phyloP scores from a whole-genome alignment of 2,797 vertebrate genomes.

The Tenualosa thibaudeaui region DNA sequence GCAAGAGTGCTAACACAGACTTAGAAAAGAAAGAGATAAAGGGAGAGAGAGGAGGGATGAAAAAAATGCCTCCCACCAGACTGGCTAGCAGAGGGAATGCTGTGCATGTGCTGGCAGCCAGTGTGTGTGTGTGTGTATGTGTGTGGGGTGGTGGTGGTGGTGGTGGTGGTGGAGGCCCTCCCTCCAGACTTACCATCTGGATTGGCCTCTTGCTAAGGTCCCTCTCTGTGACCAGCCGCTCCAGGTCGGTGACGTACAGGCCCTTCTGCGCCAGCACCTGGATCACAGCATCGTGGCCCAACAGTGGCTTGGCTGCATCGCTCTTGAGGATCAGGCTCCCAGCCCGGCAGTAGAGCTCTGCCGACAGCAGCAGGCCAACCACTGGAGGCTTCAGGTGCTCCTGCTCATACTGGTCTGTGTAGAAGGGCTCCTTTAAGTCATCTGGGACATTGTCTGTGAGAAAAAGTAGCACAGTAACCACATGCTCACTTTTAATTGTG shows the following conservation, averaged over 20 bases:
- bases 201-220: slow-evolving; percentile 93
- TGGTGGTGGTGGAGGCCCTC: not conserved
- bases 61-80: not conserved
- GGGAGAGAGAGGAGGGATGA: not conserved
- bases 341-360: slow-evolving; percentile 93
- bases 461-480: not conserved
- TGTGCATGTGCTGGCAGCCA: not conserved
- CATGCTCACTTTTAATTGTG: not conserved
- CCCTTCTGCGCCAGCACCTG: slow-evolving; percentile 93
- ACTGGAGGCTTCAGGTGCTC: slow-evolving; percentile 97
- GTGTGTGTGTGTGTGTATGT: not conserved
- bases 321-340: slow-evolving; percentile 92
- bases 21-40: not conserved
- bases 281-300: slow-evolving; percentile 93
- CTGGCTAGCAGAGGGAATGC: not conserved
- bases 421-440: slow-evolving; percentile 91
- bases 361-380: slow-evolving; percentile 88
- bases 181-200: slow-evolving; percentile 85
- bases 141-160: not conserved
- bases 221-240: slow-evolving; percentile 90
- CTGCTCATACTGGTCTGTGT: slow-evolving; percentile 97
- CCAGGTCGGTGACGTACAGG: slow-evolving; percentile 94
- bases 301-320: slow-evolving; percentile 84
- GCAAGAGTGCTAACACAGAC: not conserved
- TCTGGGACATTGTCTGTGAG: slow-evolving; percentile 86